Conservation (phyloP, 2,113 vertebrate genomes). For the Malurus cyaneus region DNA sequence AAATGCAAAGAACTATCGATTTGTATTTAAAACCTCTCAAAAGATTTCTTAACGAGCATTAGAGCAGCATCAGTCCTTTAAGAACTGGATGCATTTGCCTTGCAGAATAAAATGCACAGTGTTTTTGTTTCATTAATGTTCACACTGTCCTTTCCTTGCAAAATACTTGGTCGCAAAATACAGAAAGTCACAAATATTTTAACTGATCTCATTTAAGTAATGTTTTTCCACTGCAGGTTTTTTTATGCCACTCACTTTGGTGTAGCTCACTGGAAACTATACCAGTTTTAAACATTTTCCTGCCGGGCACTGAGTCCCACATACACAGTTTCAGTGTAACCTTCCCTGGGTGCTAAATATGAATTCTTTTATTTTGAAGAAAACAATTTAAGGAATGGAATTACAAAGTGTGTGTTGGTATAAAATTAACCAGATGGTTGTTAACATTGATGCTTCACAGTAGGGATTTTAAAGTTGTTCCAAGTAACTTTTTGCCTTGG, state of each 20-base stretch:
- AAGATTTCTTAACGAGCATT: not conserved
- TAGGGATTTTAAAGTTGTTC: not conserved
- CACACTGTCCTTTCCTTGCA: not conserved
- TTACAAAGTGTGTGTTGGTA: not conserved
- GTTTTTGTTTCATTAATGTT: not conserved
- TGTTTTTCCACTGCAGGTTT: not conserved
- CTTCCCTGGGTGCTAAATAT: not conserved
- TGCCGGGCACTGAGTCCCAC: not conserved
- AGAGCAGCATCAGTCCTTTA: not conserved
- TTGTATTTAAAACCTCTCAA: not conserved
- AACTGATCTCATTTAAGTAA: not conserved
- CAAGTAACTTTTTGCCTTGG: not conserved
- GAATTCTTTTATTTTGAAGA: not conserved
- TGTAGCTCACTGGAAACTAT: not conserved
- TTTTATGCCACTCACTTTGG: not conserved
- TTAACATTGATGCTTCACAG: not conserved
- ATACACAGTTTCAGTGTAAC: rapidly evolving
- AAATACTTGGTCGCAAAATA: not conserved
- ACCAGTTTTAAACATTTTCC: not conserved
- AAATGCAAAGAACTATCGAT: not conserved
- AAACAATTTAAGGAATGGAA: not conserved
- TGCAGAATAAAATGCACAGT: not conserved
- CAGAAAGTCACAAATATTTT: not conserved
- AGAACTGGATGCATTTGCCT: not conserved
- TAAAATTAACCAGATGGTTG: not conserved